Evolutionary conservation across 2,797 vertebrate genomes (phyloP).

Genomic region (Anabas testudineus): DNA sequence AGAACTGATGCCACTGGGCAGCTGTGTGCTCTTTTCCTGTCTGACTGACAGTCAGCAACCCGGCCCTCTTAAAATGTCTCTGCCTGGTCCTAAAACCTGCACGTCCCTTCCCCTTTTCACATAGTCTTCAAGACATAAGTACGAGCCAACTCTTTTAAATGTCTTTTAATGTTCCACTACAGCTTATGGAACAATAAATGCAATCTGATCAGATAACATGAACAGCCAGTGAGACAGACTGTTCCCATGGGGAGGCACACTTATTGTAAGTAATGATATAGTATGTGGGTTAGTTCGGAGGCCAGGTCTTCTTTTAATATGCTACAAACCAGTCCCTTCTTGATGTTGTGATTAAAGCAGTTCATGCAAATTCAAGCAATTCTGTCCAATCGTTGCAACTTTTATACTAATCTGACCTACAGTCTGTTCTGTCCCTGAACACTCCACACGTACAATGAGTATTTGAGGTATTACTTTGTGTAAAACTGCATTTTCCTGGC

Average conservation of each 20-base stretch:
- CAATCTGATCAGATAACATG: too few species aligned
- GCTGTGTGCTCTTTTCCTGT: constrained; percentile 82
- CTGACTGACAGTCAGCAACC: constrained; percentile 73
- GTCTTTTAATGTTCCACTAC: neutral
- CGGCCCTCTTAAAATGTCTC: constrained; percentile 28
- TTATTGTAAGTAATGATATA: constrained; percentile 20
- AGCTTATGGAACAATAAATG: neutral
- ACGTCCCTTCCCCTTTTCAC: constrained; percentile 8
- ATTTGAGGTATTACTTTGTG: too few species aligned
- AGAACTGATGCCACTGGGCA: constrained; percentile 74
- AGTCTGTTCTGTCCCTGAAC: too few species aligned
- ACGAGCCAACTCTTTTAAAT: neutral
- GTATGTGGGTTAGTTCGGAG: neutral
- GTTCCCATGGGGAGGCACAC: constrained; percentile 34
- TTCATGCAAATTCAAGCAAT: too few species aligned
- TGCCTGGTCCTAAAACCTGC: constrained; percentile 55
- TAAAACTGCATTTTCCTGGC: too few species aligned
- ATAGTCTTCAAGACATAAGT: too few species aligned
- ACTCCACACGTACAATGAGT: too few species aligned
- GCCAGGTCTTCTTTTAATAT: neutral
- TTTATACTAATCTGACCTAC: too few species aligned
- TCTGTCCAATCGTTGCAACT: too few species aligned
- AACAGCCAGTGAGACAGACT: constrained; percentile 35
- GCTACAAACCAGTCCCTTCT: too few species aligned
- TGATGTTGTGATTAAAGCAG: too few species aligned